Base-by-base conservation (phyloP, 2,888 invertebrate genomes). In the Conops quadrifasciatus region DNA sequence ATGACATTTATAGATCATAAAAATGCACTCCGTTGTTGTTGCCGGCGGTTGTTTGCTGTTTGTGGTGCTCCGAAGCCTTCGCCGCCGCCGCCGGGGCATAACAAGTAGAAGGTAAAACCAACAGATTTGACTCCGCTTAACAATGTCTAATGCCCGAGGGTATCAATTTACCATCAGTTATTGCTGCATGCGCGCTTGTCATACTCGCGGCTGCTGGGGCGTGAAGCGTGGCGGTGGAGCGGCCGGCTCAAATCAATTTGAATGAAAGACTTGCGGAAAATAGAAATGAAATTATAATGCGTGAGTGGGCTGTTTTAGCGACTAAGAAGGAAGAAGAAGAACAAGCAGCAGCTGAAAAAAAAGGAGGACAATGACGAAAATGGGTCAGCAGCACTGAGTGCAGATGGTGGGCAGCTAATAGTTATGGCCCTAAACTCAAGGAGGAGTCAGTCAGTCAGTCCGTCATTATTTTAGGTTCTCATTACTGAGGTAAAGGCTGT, bases 1-100 rank as follows among this genome's bases (percentile, higher is more conserved):
- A 78, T 83, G 84, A 84, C 84, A 84, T 84, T 85, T 84, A 84
- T 84, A 84, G 83, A 84, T 85, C 84, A 85, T 84, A 84, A 84
- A 81, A 82, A 82, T 82, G 80, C 81, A 81, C 82, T 83, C 81
- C 36, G 36, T 36, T 36, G 36, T 36, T 9, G 36, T 36, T 36
- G 36, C 9, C 36, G 36, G 4, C 36, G 36, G 36, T 36, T 9
- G 9, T 36, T 36, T 36, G 36, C 36, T n/a, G 36, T 7, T 36
- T 36, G 36, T 36, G 36, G 21, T 7, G 43, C n/a, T 30, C 11
- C n/a, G 43, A 11, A 43, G 21, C 11, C 13, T 36, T 62, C 7
- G 24, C 21, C 36, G 4, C 5, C 36, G 36, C 36, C 36, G 74
- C 75, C 70, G 73, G 71, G 69, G 70, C 70, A 67, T 65, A 68